These are phyloP conservation scores for Crossaster papposus DNA, from an alignment of 53 echinoderm and acorn worm species.

Conservation along the genomic window DNA sequence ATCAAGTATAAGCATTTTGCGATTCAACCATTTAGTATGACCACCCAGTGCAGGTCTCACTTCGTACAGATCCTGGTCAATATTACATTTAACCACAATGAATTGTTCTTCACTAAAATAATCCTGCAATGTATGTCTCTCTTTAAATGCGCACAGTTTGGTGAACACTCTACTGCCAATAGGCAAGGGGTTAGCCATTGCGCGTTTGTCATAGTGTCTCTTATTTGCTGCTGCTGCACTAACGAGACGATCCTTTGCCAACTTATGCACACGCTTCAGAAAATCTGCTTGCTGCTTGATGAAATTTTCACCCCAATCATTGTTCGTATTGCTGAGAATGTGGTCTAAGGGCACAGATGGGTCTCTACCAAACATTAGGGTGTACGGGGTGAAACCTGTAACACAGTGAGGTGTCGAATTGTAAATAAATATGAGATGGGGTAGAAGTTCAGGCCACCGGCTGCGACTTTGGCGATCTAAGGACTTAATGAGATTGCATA, in stretches of 20 bases:
- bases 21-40: slow-evolving; percentile 6
- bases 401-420: slow-evolving; percentile 65
- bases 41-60: slow-evolving; percentile 37
- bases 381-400: slow-evolving; percentile 64
- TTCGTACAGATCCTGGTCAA: slow-evolving; percentile 20
- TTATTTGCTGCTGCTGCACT: slow-evolving; percentile 21
- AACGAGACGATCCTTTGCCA: slow-evolving; percentile 35
- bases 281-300: slow-evolving; percentile 41
- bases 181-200: not conserved
- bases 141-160: slow-evolving; percentile 42
- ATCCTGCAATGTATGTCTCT: slow-evolving; percentile 41
- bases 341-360: slow-evolving; percentile 65
- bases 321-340: slow-evolving; percentile 27
- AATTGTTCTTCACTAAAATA: slow-evolving; percentile 1
- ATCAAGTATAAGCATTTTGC: slow-evolving; percentile 38
- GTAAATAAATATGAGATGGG: slow-evolving; percentile 63
- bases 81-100: slow-evolving; percentile 22
- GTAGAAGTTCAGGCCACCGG: slow-evolving; percentile 67
- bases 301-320: slow-evolving; percentile 59
- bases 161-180: slow-evolving; percentile 8
- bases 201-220: slow-evolving; percentile 8
- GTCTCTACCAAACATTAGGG: slow-evolving; percentile 64
- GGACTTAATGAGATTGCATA: slow-evolving; percentile 53
- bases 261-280: slow-evolving; percentile 5
- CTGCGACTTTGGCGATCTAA: slow-evolving; percentile 50